A percentile compares a stretch with the other conserved stretches of the same genome.
Evolutionary conservation across 2,797 vertebrate genomes (phyloP).

Genomic region (Limosa lapponica): DNA sequence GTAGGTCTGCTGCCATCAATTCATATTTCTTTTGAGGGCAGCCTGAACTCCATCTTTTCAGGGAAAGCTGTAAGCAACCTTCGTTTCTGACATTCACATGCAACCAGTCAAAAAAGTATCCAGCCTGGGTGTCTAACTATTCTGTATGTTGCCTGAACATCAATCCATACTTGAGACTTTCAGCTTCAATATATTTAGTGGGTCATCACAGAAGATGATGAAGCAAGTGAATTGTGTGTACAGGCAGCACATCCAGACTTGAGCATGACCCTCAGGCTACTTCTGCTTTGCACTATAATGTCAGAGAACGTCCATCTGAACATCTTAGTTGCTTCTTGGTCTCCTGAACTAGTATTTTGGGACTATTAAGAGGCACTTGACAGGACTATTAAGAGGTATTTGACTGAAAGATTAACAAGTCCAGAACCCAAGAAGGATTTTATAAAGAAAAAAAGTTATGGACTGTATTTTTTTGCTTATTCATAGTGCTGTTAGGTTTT

Average conservation of each 20-base stretch:
- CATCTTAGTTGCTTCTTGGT: neutral
- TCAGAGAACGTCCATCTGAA: neutral
- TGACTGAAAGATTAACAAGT: neutral
- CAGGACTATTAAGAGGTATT: neutral
- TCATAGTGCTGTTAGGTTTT: neutral
- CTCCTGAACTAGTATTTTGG: neutral
- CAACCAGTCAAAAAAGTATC: neutral
- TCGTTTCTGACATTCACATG: neutral
- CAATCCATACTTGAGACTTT: neutral
- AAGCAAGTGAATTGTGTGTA: neutral
- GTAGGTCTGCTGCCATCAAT: neutral
- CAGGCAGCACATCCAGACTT: neutral
- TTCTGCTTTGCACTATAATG: neutral
- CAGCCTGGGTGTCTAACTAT: neutral
- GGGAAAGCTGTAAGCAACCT: neutral
- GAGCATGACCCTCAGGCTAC: neutral
- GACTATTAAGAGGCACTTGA: neutral
- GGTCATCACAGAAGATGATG: neutral
- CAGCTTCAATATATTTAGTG: neutral
- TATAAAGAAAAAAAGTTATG: neutral
- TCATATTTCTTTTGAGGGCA: neutral
- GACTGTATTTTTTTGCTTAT: neutral
- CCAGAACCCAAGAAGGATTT: neutral
- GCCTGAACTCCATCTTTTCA: neutral
- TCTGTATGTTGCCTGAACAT: neutral